Percentiles rank a stretch among this genome's conserved stretches.
These are phyloP conservation scores for Sericinus montela DNA, from an alignment of 2,888 invertebrate genomes.

Conservation along the genomic window DNA sequence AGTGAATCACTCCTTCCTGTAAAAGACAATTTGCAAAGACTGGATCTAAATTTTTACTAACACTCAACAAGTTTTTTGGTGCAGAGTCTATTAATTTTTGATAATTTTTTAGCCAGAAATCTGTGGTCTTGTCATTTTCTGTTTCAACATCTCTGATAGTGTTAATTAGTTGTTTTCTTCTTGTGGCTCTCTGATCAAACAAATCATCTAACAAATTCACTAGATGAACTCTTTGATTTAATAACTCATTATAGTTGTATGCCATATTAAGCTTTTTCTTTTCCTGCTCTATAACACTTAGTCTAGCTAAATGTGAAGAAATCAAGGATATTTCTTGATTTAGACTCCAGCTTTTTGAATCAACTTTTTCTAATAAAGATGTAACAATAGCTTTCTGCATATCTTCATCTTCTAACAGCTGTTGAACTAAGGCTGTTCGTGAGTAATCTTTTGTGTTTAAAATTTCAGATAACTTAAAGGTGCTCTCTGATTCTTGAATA, in stretches of 20 bases:
- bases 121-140: constrained; percentile 68
- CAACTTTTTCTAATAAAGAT: constrained; percentile 84
- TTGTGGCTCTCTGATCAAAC: constrained; percentile 82
- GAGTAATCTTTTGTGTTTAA: constrained; percentile 81
- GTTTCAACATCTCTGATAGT: constrained; percentile 86
- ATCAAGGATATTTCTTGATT: constrained; percentile 87
- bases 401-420: constrained; percentile 83
- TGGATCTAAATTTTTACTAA: constrained; percentile 82
- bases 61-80: constrained; percentile 82
- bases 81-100: constrained; percentile 88
- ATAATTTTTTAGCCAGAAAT: constrained; percentile 90
- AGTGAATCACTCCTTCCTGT: constrained; percentile 86
- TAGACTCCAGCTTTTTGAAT: constrained; percentile 87
- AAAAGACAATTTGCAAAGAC: constrained; percentile 83
- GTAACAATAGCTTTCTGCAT: constrained; percentile 86
- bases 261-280: constrained; percentile 82
- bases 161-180: constrained; percentile 82
- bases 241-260: constrained; percentile 84
- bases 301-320: constrained; percentile 83
- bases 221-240: constrained; percentile 83
- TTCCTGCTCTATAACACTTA: constrained; percentile 86
- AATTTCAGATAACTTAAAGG: constrained; percentile 78
- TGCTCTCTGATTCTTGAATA: constrained; percentile 79
- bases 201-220: constrained; percentile 84
- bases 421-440: constrained; percentile 78